Percentiles rank a stretch among this genome's conserved stretches.
Conservation (phyloP, 2,888 invertebrate genomes). For the Agonopterix heracliana region DNA sequence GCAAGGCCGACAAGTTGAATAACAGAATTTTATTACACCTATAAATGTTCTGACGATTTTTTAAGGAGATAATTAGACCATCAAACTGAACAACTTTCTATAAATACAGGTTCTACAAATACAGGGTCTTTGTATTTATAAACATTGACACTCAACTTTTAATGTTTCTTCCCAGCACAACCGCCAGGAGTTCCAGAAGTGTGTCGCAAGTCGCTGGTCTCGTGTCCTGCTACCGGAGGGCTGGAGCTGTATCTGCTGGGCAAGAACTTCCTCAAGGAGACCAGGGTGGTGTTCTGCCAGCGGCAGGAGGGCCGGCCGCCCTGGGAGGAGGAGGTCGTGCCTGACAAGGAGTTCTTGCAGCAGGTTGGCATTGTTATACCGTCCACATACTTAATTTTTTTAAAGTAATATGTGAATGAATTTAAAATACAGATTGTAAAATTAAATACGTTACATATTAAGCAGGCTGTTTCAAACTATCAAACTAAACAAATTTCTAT, state of each 20-base stretch:
- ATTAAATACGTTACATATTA: too few species aligned
- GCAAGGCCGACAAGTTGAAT: too few species aligned
- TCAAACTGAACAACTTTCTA: too few species aligned
- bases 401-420: neutral
- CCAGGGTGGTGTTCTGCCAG: conserved; percentile 86
- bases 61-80: too few species aligned
- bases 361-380: conserved; percentile 82
- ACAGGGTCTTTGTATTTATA: too few species aligned
- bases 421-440: neutral
- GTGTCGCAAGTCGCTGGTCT: conserved; percentile 89
- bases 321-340: conserved; percentile 89
- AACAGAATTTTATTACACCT: too few species aligned
- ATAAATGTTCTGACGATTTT: too few species aligned
- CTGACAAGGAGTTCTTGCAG: conserved; percentile 92
- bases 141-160: too few species aligned
- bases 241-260: conserved; percentile 91
- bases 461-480: too few species aligned
- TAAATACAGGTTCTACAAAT: too few species aligned
- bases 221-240: conserved; percentile 87
- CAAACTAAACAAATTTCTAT: too few species aligned
- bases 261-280: conserved; percentile 94
- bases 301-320: conserved; percentile 72
- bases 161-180: conserved; percentile 78
- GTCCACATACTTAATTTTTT: too few species aligned
- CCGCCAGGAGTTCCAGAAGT: conserved; percentile 95